Percentiles rank a stretch among this genome's conserved stretches.
These are phyloP conservation scores for Petrocephalus zakoni DNA, from an alignment of 2,113 vertebrate genomes.

Conservation along the genomic window DNA sequence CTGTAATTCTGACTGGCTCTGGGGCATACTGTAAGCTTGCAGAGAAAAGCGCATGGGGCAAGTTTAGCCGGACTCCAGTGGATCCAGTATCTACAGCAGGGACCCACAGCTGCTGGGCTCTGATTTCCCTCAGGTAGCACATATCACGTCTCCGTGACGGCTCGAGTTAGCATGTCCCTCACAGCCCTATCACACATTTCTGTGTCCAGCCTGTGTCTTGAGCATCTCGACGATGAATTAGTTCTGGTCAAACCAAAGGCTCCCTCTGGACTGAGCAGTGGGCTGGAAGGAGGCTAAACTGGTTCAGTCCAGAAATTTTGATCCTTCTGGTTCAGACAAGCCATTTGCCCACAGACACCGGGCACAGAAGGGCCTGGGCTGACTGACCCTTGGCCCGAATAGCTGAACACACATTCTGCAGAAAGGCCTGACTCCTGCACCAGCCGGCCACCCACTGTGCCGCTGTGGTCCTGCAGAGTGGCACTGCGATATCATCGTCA, in stretches of 20 bases:
- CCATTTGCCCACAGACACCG: neutral
- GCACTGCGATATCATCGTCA: neutral
- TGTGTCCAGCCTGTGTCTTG: neutral
- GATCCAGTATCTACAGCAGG: neutral
- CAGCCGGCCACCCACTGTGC: neutral
- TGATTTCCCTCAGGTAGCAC: neutral
- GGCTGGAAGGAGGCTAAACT: neutral
- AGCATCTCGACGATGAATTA: neutral
- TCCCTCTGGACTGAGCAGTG: neutral
- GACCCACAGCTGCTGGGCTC: neutral
- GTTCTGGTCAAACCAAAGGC: neutral
- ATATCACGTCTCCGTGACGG: neutral
- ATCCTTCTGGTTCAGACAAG: neutral
- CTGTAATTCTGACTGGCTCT: neutral
- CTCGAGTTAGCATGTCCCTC: neutral
- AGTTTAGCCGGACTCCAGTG: neutral
- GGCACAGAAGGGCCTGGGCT: neutral
- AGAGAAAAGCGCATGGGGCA: neutral
- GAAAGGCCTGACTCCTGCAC: neutral
- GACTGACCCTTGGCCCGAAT: neutral
- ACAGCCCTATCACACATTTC: neutral
- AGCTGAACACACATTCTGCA: neutral
- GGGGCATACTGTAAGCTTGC: neutral
- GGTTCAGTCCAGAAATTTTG: conserved; percentile 1
- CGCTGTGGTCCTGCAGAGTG: neutral